Percentiles rank a stretch among this genome's conserved stretches.
These are phyloP conservation scores for Radopholus similis DNA, from an alignment of 1,140 invertebrate genomes.

Conservation along the genomic window DNA sequence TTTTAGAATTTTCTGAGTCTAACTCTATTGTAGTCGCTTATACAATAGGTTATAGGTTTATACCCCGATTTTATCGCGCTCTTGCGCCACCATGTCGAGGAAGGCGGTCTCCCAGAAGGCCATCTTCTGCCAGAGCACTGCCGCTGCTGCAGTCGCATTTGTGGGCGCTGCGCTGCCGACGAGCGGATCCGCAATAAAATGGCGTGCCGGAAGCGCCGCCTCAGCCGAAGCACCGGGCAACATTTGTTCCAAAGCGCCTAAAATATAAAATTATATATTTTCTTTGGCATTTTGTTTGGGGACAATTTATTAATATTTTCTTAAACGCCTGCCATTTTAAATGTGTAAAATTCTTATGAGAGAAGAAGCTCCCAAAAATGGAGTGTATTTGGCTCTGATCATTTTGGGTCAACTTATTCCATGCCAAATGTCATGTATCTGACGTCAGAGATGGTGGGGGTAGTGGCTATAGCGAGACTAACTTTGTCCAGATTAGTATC, in stretches of 20 bases:
- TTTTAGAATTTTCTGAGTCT: background rate
- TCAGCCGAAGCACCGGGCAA: background rate
- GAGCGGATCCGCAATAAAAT: background rate
- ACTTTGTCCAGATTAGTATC: too few species aligned
- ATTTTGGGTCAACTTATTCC: too few species aligned
- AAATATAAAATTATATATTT: background rate
- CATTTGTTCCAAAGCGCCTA: background rate
- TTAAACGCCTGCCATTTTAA: too few species aligned
- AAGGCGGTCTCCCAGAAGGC: conserved; percentile 99
- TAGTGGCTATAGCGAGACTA: too few species aligned
- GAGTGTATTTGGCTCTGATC: too few species aligned
- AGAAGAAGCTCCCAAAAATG: too few species aligned
- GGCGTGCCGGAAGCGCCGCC: background rate
- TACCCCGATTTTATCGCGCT: conserved; percentile 88
- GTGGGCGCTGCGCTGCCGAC: conserved; percentile 18
- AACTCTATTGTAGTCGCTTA: background rate
- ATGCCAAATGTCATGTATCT: too few species aligned
- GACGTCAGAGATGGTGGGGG: too few species aligned
- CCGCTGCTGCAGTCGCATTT: conserved; percentile 62
- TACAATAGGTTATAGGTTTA: too few species aligned
- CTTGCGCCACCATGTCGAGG: conserved; percentile 94
- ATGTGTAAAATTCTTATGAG: too few species aligned
- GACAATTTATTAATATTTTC: too few species aligned
- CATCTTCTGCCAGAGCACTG: conserved; percentile 96
- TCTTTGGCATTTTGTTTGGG: too few species aligned